Evolutionary conservation across 2,797 vertebrate genomes (phyloP).

Genomic region (Leuciscus waleckii): DNA sequence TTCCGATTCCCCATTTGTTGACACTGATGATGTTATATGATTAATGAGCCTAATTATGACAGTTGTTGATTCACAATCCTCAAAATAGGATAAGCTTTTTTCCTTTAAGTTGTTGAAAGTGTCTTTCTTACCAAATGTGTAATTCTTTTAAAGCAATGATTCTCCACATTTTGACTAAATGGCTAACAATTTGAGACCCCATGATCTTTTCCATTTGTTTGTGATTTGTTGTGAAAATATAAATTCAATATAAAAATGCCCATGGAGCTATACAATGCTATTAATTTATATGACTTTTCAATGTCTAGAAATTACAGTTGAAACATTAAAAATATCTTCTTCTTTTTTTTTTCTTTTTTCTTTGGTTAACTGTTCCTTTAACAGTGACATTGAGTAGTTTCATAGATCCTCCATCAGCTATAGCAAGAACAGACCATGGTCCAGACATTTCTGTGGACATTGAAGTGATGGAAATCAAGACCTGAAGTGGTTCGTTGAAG

Average conservation of each 20-base stretch:
- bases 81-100: constrained; percentile 3
- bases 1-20: constrained; percentile 5
- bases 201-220: not conserved
- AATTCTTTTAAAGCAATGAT: not conserved
- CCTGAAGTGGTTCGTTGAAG: constrained; percentile 15
- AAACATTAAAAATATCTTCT: too few species aligned
- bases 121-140: not conserved
- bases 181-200: not conserved
- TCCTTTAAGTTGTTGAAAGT: not conserved
- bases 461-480: constrained; percentile 12
- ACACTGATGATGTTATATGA: constrained; percentile 15
- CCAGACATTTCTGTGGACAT: not conserved
- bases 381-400: not conserved
- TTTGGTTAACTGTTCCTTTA: not conserved
- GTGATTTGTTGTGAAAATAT: too few species aligned
- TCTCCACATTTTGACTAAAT: not conserved
- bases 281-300: not conserved
- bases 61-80: not conserved
- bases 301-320: not conserved
- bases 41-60: constrained; percentile 1
- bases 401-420: not conserved
- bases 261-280: too few species aligned
- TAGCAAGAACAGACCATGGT: not conserved
- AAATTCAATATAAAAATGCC: too few species aligned
- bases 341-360: not conserved